Conservation (phyloP, 2,797 vertebrate species). For the Falco naumanni region DNA sequence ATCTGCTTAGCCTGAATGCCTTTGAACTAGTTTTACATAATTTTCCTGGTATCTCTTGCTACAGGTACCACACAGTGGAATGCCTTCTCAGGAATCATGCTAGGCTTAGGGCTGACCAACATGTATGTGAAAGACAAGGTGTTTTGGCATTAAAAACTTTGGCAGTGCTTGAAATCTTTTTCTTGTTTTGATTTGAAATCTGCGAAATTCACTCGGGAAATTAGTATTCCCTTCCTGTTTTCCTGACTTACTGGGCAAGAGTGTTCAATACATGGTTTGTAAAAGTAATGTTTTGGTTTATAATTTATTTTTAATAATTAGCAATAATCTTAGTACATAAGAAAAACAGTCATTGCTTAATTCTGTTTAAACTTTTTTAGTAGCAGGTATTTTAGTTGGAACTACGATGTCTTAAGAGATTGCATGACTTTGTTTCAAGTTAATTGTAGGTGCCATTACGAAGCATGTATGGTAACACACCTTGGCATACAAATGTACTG, state of each 20-base stretch:
- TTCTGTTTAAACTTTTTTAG: not conserved
- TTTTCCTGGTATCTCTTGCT: not conserved
- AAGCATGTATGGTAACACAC: not conserved
- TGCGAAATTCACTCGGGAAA: not conserved
- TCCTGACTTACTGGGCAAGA: not conserved
- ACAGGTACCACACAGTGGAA: not conserved
- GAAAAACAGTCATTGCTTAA: not conserved
- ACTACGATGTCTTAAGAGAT: not conserved
- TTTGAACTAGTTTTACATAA: not conserved
- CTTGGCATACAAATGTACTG: not conserved
- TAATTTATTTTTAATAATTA: not conserved
- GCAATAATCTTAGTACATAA: not conserved
- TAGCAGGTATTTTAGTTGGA: not conserved
- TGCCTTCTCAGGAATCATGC: not conserved
- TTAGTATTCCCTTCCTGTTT: not conserved
- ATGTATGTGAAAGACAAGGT: not conserved
- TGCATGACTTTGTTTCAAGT: not conserved
- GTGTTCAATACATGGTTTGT: not conserved
- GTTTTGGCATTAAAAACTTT: not conserved
- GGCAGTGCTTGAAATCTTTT: not conserved
- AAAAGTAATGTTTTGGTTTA: not conserved
- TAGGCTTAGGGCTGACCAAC: not conserved
- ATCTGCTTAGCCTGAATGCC: not conserved
- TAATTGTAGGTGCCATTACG: not conserved
- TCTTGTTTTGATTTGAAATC: not conserved